phyloP scores from a whole-genome alignment of 2,888 invertebrate species.

The Epirrhoe alternata region DNA sequence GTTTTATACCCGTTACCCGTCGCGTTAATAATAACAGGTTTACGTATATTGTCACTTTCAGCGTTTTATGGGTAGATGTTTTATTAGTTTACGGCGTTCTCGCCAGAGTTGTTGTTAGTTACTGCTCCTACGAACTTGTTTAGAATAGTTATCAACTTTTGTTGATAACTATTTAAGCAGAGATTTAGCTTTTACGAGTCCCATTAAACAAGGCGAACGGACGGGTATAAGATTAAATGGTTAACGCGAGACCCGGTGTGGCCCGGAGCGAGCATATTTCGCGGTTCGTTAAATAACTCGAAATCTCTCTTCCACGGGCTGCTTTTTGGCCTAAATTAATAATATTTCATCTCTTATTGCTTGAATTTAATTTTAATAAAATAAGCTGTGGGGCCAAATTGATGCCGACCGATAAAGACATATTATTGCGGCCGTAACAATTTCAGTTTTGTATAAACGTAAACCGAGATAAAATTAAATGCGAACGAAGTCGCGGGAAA shows the following conservation, averaged over 20 bases:
- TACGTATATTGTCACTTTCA: conserved; percentile 24
- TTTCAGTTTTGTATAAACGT: conserved; percentile 15
- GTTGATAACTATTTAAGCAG: conserved; percentile 13
- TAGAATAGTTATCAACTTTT: no score
- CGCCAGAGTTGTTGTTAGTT: background rate
- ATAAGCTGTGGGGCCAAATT: conserved; percentile 19
- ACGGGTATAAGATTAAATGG: conserved; percentile 13
- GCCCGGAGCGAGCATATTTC: conserved; percentile 18
- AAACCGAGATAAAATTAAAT: no score
- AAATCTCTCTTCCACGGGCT: conserved; percentile 12
- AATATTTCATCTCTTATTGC: conserved; percentile 16
- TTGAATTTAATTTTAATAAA: conserved; percentile 17
- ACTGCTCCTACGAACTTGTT: background rate
- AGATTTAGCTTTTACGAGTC: conserved; percentile 23
- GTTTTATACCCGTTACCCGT: background rate
- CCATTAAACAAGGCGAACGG: conserved; percentile 21
- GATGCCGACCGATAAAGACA: conserved; percentile 23
- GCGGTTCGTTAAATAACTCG: conserved; percentile 21
- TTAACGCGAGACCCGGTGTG: conserved; percentile 8
- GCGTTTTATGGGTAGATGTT: conserved; percentile 23
- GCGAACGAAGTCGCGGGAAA: background rate
- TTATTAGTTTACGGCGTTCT: background rate
- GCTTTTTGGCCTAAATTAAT: conserved; percentile 22
- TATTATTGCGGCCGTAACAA: conserved; percentile 14
- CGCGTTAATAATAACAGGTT: conserved; percentile 9